Evolutionary conservation across 2,888 invertebrate species (phyloP).

Genomic region (Tiliacea citrago): DNA sequence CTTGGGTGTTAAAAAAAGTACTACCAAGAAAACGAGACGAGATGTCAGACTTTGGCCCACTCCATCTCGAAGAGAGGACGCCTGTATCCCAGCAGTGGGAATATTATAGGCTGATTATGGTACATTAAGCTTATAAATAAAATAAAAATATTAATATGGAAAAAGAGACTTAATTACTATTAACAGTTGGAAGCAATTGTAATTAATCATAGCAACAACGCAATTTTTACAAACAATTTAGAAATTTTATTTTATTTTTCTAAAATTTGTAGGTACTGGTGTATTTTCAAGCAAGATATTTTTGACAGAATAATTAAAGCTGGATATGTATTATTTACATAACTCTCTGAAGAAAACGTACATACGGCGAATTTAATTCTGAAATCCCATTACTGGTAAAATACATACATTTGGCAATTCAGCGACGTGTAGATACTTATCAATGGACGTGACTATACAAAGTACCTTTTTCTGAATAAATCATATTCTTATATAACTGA

Average conservation of each 20-base stretch:
- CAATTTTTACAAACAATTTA: background rate
- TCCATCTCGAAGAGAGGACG: no score
- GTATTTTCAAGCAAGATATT: background rate
- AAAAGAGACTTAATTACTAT: no score
- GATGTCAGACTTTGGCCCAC: no score
- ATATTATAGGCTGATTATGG: no score
- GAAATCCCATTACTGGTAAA: slow-evolving; percentile 30
- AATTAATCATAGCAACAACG: background rate
- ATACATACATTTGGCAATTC: slow-evolving; percentile 20
- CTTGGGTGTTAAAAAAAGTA: no score
- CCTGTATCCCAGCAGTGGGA: no score
- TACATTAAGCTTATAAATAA: no score
- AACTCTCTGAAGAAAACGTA: background rate
- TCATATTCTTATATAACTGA: slow-evolving; percentile 16
- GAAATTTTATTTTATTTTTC: background rate
- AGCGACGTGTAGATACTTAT: slow-evolving; percentile 19
- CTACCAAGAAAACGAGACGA: no score
- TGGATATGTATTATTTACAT: background rate
- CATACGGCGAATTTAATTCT: background rate
- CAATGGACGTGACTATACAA: slow-evolving; percentile 16
- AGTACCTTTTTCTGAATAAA: slow-evolving; percentile 28
- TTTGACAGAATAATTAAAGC: background rate
- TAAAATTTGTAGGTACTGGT: background rate
- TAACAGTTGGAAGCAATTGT: background rate
- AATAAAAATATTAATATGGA: no score